Percentiles rank a stretch among this genome's conserved stretches.
Evolutionary conservation across 1,140 invertebrate genomes (phyloP).

Genomic region (Rhopalosiphum maidis): DNA sequence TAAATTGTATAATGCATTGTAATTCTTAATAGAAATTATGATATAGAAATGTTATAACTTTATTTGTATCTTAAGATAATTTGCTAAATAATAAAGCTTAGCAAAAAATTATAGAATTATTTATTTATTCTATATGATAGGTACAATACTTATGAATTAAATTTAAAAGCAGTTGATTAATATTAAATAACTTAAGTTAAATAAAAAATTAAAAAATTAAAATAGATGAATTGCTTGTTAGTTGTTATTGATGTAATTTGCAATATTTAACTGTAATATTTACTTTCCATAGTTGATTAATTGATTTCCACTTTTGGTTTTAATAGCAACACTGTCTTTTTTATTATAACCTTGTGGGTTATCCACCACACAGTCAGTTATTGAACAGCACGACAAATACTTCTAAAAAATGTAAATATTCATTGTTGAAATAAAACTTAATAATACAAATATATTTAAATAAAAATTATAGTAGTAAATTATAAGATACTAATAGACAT

Average conservation of each 20-base stretch:
- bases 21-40: too few species aligned
- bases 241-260: too few species aligned
- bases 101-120: too few species aligned
- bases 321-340: constrained; percentile 60
- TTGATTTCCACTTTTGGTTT: constrained; percentile 41
- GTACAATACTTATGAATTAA: too few species aligned
- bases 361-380: constrained; percentile 72
- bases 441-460: not conserved
- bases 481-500: not conserved
- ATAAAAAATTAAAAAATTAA: too few species aligned
- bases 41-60: too few species aligned
- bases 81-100: too few species aligned
- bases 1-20: not conserved
- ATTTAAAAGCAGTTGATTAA: too few species aligned
- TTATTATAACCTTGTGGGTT: constrained; percentile 68
- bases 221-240: too few species aligned
- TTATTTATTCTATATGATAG: too few species aligned
- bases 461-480: not conserved
- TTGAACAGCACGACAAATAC: constrained; percentile 68
- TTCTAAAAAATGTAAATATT: constrained; percentile 63
- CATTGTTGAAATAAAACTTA: not conserved
- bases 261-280: not conserved
- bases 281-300: constrained; percentile 24
- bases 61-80: too few species aligned
- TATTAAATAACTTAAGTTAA: too few species aligned